Evolutionary conservation across 2,888 invertebrate genomes (phyloP), one percentile per base, ranked within the genome.

Genomic region (Drosophila pegasa): DNA sequence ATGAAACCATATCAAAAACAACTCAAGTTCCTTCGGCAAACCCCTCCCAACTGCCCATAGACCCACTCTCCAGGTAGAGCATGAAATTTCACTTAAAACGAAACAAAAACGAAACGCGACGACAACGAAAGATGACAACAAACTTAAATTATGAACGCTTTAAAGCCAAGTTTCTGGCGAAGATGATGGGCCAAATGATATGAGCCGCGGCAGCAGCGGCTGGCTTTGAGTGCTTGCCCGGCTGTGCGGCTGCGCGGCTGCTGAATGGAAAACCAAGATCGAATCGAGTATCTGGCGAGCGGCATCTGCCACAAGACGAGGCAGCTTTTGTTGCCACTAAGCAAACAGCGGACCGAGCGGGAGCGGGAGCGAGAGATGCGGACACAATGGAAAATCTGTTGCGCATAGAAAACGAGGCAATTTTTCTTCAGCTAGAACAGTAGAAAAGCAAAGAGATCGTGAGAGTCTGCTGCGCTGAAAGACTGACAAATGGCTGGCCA

Each of bases 401-500:
- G 70, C 37, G 79, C 78, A 73, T 72, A 62, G 77, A 71, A 71
- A 77, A 81, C 65, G 55, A 70, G 71, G 61, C 68, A 70, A 80
- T 78, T 67, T 66, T 74, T 78, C 78, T 71, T 22, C 35, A 66
- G 67, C 70, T 65, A 66, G 50, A 55, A 55, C 40, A 31, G 43
- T 38, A 16, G 3, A 33, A 12, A 12, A n/a, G 10, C 18, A 25
- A 25, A 25, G 16, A 55, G 54, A 41, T 55, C 54, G 54, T 41
- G 54, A 41, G 55, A 55, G 25, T 38, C 52, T 8, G 27, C 6
- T 8, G 59, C 61, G 78, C 55, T 82, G 82, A 81, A 80, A 74
- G 78, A 51, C 79, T 76, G 86, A 89, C 79, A 88, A 89, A 89
- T 89, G 78, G 71, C 50, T 12, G 60, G 89, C 89, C 80, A 89